A percentile compares a stretch with the other conserved stretches of the same genome.
These are phyloP conservation scores for Gastracanthus pulcherrimus DNA, from an alignment of 2,888 invertebrate species.

Conservation along the genomic window DNA sequence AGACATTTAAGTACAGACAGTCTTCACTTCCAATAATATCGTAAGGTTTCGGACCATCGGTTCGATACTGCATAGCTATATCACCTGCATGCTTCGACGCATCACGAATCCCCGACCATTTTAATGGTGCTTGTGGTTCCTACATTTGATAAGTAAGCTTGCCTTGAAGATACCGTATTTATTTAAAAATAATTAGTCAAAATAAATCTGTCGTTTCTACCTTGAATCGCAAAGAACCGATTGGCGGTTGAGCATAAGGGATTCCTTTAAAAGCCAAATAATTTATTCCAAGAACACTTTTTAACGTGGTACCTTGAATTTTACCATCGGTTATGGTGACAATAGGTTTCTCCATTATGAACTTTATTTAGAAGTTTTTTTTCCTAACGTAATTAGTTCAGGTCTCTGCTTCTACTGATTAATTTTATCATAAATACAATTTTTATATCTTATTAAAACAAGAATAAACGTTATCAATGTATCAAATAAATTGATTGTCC, in stretches of 20 bases:
- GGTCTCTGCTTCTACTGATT: background rate
- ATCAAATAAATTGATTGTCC: too few relatives aligned
- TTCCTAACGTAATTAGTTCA: background rate
- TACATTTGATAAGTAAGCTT: constrained; percentile 8
- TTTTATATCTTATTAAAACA: background rate
- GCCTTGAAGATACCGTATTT: too few relatives aligned
- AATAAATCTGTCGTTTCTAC: constrained; percentile 62
- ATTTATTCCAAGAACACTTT: constrained; percentile 64
- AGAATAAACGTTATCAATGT: background rate
- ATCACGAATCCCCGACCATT: constrained; percentile 62
- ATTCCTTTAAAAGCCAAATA: constrained; percentile 73
- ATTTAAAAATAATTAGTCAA: background rate
- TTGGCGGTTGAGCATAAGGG: constrained; percentile 75
- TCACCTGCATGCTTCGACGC: constrained; percentile 29
- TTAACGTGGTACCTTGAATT: constrained; percentile 67
- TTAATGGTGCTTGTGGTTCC: constrained; percentile 60
- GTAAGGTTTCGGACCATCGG: constrained; percentile 16
- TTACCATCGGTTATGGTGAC: constrained; percentile 70
- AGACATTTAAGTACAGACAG: constrained; percentile 64
- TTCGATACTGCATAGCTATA: constrained; percentile 12
- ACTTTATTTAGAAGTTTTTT: background rate
- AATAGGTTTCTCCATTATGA: constrained; percentile 60
- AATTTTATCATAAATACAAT: background rate
- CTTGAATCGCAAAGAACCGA: constrained; percentile 75
- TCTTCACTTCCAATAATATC: constrained; percentile 58